Conservation (phyloP, 1,140 invertebrate species). For the Sarcophaga peregrina region DNA sequence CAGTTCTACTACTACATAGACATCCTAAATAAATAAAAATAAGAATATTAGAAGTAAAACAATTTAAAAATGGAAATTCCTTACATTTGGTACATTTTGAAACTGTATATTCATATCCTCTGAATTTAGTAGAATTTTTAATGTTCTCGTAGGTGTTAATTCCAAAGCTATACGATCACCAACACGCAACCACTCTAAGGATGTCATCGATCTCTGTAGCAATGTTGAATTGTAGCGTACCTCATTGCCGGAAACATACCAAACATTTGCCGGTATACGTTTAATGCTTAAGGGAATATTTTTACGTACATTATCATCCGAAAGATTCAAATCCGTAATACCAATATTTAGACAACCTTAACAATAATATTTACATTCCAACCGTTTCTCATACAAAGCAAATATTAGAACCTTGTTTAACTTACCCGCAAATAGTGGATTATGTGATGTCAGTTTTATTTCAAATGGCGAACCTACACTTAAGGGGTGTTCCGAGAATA, state of each 20-base stretch:
- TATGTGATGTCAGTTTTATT: slow-evolving; percentile 61
- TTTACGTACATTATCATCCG: slow-evolving; percentile 61
- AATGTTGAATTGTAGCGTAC: slow-evolving; percentile 72
- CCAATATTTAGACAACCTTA: slow-evolving; percentile 62
- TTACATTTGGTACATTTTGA: slow-evolving; percentile 78
- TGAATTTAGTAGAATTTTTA: slow-evolving; percentile 80
- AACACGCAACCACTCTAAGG: slow-evolving; percentile 81
- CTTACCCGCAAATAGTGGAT: slow-evolving; percentile 62
- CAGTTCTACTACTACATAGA: slow-evolving; percentile 81
- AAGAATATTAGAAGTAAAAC: not conserved
- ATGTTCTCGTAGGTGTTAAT: slow-evolving; percentile 71
- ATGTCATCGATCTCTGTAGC: slow-evolving; percentile 76
- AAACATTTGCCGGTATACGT: slow-evolving; percentile 62
- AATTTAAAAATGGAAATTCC: slow-evolving; percentile 40
- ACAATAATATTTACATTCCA: slow-evolving; percentile 2
- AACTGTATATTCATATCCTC: slow-evolving; percentile 87
- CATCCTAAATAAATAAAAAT: slow-evolving; percentile 68
- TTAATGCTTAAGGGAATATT: slow-evolving; percentile 62
- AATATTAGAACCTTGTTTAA: not conserved
- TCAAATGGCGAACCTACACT: slow-evolving; percentile 64
- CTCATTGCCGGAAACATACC: slow-evolving; percentile 73
- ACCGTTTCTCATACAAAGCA: not conserved
- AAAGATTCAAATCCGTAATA: slow-evolving; percentile 63
- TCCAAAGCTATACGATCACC: slow-evolving; percentile 79
- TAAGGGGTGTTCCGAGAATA: slow-evolving; percentile 63